Base-by-base conservation (phyloP, 2,888 invertebrate species). In the Encarsia formosa region DNA sequence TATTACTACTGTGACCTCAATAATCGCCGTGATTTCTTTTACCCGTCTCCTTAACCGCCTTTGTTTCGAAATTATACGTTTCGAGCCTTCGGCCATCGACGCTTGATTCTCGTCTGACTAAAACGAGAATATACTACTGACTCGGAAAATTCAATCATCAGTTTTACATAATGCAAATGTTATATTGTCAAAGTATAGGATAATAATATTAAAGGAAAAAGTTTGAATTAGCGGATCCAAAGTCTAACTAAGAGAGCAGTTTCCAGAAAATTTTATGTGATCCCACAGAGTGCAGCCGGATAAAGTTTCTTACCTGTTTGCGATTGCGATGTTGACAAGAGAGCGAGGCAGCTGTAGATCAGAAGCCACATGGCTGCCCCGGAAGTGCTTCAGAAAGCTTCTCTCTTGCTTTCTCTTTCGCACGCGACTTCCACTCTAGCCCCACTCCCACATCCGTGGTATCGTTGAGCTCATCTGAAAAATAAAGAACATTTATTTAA, bases 331-430 rank as follows among this genome's bases (percentile, higher is more conserved):
- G 69, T 64, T 61, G 72, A 67, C 58, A 70, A 64, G 52, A 70
- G 61, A 65, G 68, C 66, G 60, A 72, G 64, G 63, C 69, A 70
- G 67, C 68, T 67, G 60, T 65, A 71, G 61, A 66, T 68, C 63
- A 71, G 63, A 54, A 71, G 67, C 72, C 72, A 70, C 72, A 72
- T 72, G 72, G 70, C 66, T 66, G 63, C 63, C 59, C 58, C 54
- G 53, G 59, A 59, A 62, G 61, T 51, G 56, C 60, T 58, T 46
- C 23, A 31, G 23, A 16, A 16, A 20, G 11, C n/a, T 34, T 20
- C 40, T 32, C n/a, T n/a, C n/a, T n/a, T n/a, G n/a, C n/a, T n/a
- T n/a, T n/a, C n/a, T n/a, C n/a, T n/a, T n/a, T n/a, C n/a, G n/a
- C 13, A 35, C 24, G 19, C 23, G 15, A 3, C 54, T 58, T 55